A percentile compares a stretch with the other conserved stretches of the same genome.
Conservation (phyloP, 2,888 invertebrate genomes). For the Heliconius hortense region DNA sequence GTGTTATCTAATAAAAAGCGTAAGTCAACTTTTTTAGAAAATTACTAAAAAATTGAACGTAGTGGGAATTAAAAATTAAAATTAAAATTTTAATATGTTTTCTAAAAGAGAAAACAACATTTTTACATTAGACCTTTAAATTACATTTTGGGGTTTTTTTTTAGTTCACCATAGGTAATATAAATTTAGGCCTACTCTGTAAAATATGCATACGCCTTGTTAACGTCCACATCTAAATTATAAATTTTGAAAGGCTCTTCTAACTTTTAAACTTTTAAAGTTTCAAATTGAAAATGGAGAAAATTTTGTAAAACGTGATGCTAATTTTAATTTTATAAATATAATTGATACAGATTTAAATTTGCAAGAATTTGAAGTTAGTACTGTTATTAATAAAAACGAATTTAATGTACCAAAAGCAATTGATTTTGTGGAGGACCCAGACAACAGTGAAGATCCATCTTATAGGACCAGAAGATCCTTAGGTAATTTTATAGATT, state of each 20-base stretch:
- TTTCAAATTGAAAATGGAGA: too few species aligned
- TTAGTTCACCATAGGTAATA: too few species aligned
- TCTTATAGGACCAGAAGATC: slow-evolving; percentile 63
- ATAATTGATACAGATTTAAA: not conserved
- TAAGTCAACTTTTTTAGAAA: slow-evolving; percentile 35
- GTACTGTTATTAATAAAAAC: slow-evolving; percentile 12
- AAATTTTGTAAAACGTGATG: not conserved
- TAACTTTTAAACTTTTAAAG: too few species aligned
- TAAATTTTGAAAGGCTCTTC: not conserved
- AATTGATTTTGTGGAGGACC: slow-evolving; percentile 43
- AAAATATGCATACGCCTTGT: not conserved
- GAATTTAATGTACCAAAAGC: slow-evolving; percentile 24
- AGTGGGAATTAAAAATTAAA: too few species aligned
- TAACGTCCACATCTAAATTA: not conserved
- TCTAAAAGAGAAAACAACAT: too few species aligned
- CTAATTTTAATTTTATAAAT: not conserved
- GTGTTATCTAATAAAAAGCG: slow-evolving; percentile 56
- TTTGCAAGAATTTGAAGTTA: not conserved
- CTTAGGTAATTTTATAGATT: slow-evolving; percentile 51
- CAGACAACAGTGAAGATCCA: slow-evolving; percentile 48
- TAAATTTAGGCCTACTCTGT: too few species aligned
- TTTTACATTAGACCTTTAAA: too few species aligned
- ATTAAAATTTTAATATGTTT: too few species aligned
- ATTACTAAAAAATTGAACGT: not conserved
- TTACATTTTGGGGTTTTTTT: too few species aligned